These are phyloP conservation scores for Etia nguti DNA, from an alignment of 2,113 vertebrate genomes.

Conservation along the genomic window DNA sequence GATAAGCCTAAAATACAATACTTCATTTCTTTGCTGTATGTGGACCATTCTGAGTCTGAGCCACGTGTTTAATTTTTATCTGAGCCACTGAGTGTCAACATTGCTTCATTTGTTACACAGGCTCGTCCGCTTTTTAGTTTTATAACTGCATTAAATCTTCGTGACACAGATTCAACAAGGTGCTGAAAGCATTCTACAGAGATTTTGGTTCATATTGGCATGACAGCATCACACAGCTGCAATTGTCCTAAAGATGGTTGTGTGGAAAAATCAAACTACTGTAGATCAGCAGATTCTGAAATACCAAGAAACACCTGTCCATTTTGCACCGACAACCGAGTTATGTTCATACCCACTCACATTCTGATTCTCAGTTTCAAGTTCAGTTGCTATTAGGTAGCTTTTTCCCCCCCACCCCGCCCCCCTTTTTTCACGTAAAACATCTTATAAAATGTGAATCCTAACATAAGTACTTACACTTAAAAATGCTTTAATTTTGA, in stretches of 20 bases:
- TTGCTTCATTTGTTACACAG: background rate
- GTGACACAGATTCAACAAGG: background rate
- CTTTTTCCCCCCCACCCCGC: too few species aligned
- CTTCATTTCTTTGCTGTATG: background rate
- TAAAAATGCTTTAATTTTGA: background rate
- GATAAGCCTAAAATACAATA: background rate
- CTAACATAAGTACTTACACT: background rate
- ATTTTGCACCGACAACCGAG: background rate
- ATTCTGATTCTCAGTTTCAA: background rate
- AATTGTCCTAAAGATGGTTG: background rate
- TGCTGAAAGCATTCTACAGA: background rate
- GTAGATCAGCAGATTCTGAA: background rate
- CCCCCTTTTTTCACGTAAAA: background rate
- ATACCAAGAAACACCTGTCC: background rate
- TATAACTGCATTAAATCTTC: background rate
- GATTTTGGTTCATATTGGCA: background rate
- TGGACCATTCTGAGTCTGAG: background rate
- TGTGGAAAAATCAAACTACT: background rate
- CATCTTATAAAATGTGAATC: background rate
- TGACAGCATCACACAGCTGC: background rate
- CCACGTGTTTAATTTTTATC: background rate
- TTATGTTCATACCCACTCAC: background rate
- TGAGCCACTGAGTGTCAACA: background rate
- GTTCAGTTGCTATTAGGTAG: background rate
- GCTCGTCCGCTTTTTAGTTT: background rate